Base-by-base conservation (phyloP, 2,797 vertebrate genomes). In the Sitta carolinensis region DNA sequence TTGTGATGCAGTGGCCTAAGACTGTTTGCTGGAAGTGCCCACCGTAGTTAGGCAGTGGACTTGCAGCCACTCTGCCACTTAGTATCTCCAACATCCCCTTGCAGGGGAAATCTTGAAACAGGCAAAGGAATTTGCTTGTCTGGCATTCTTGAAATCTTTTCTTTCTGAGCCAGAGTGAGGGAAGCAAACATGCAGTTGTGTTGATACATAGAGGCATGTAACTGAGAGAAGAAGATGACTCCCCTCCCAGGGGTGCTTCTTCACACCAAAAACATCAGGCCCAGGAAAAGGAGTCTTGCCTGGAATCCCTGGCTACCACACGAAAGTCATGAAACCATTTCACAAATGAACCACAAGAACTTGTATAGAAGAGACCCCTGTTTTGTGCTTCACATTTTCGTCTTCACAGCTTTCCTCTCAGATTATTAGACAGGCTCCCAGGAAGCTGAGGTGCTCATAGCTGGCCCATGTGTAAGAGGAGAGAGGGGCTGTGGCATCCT, bases 11-110 rank as follows among this genome's bases (percentile, higher is more conserved):
- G n/a, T 21, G 30, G 23, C 54, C 48, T 42, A 29, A 75, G 22
- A 43, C 29, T 47, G 6, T 36, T 64, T 54, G 47, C 77, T 81
- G 63, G 42, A 64, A 51, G 34, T 84, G 58, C 23, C 38, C 11
- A 11, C 12, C 30, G 2, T 4, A 26, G 30, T 42, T 17, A 22
- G 27, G 62, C 48, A 54, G 48, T 0, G 0, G 14, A 42, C 57
- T 79, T 76, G 67, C 40, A 57, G 52, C 30, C 57, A 11, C n/a
- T 36, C 52, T 80, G 40, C 32, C 14, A 30, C 62, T 63, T 52
- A 52, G 25, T 38, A n/a, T 84, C 32, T 55, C 57, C 48, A 57
- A 50, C 27, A 13, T 16, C 26, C 29, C 16, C 43, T 75, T 54
- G 34, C 13, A 45, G 38, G 52, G 58, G 16, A 86, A 29, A 34